A percentile compares a stretch with the other conserved stretches of the same genome.
These are phyloP conservation scores for Hofmannophila pseudospretella DNA, from an alignment of 2,888 invertebrate species.

Conservation along the genomic window DNA sequence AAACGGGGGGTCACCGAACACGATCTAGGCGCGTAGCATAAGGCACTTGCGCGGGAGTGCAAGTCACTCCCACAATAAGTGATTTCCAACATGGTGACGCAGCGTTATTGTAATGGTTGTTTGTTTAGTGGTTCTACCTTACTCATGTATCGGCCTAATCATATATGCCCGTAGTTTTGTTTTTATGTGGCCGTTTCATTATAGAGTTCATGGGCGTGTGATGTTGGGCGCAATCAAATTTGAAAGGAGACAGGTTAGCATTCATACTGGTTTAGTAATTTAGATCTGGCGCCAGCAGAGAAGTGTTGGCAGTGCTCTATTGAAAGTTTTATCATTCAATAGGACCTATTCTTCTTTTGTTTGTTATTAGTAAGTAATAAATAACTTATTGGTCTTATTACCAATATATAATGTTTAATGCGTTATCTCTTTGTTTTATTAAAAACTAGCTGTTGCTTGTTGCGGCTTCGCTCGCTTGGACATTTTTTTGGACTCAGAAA, in stretches of 20 bases:
- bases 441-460: too few relatives aligned
- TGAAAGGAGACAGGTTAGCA: constrained; percentile 70
- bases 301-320: constrained; percentile 54
- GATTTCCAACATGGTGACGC: constrained; percentile 73
- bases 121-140: constrained; percentile 77
- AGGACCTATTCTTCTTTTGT: constrained; percentile 30
- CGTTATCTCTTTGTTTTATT: too few relatives aligned
- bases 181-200: constrained; percentile 74
- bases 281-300: constrained; percentile 62
- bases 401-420: too few relatives aligned
- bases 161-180: constrained; percentile 77
- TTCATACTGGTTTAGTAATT: constrained; percentile 63
- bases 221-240: constrained; percentile 75
- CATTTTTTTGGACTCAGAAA: too few relatives aligned
- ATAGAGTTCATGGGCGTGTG: constrained; percentile 76
- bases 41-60: constrained; percentile 58
- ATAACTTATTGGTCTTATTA: too few relatives aligned
- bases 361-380: constrained; percentile 22
- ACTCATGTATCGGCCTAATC: constrained; percentile 76
- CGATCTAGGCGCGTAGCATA: constrained; percentile 45
- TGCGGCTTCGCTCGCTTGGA: too few relatives aligned
- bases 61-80: constrained; percentile 75
- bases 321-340: constrained; percentile 38
- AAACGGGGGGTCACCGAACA: constrained; percentile 36
- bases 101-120: constrained; percentile 73